phyloP scores from a whole-genome alignment of 2,888 invertebrate genomes.

The Athrips mouffetella region DNA sequence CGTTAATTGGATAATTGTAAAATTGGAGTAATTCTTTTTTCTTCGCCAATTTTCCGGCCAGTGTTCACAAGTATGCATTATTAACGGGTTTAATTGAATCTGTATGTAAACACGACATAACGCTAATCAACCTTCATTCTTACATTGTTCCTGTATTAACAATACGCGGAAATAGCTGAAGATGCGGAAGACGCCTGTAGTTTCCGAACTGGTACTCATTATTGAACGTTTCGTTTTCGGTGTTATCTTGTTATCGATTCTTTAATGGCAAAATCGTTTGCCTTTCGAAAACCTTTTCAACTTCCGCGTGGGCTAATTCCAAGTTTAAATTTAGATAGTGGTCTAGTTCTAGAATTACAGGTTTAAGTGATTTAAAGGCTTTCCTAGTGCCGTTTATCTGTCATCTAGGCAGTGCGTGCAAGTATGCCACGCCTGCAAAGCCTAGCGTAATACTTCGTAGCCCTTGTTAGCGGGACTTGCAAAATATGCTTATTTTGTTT shows the following conservation, averaged over 20 bases:
- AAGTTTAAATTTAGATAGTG: constrained; percentile 11
- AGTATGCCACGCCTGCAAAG: constrained; percentile 34
- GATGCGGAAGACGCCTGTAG: constrained; percentile 7
- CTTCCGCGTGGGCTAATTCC: constrained; percentile 11
- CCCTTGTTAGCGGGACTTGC: constrained; percentile 23
- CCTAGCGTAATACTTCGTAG: constrained; percentile 19
- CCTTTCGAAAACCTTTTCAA: neutral
- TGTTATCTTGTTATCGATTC: neutral
- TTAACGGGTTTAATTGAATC: neutral
- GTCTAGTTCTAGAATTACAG: constrained; percentile 18
- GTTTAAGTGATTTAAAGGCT: constrained; percentile 27
- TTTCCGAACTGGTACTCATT: constrained; percentile 6
- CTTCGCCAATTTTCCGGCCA: neutral
- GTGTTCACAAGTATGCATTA: neutral
- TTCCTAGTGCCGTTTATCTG: constrained; percentile 35
- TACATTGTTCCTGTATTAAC: constrained; percentile 6
- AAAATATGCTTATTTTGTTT: constrained; percentile 16
- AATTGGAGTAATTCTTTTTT: constrained; percentile 2
- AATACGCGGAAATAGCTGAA: constrained; percentile 14
- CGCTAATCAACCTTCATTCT: constrained; percentile 10
- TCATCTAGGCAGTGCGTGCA: constrained; percentile 38
- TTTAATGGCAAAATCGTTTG: neutral
- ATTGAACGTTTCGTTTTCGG: too few relatives aligned
- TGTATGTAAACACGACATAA: neutral
- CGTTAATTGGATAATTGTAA: neutral